phyloP scores from a whole-genome alignment of 2,113 vertebrate species.

The Panurus biarmicus region DNA sequence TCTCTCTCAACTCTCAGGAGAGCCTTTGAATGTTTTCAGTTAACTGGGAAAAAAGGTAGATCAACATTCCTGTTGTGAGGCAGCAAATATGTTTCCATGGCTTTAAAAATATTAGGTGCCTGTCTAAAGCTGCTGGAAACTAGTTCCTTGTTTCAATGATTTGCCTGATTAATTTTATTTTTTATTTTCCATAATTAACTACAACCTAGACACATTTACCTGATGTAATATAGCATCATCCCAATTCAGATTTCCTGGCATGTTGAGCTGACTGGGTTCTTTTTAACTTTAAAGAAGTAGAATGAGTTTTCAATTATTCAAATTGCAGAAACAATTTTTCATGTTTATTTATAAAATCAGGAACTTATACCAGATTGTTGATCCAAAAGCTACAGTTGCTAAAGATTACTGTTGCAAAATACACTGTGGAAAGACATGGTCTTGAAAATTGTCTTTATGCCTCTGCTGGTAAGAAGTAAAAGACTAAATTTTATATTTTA shows the following conservation, averaged over 20 bases:
- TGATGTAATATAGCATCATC: background rate
- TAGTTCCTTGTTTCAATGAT: background rate
- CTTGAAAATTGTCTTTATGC: background rate
- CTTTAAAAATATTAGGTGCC: background rate
- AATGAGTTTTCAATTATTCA: background rate
- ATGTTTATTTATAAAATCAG: background rate
- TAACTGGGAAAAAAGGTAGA: background rate
- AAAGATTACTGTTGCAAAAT: background rate
- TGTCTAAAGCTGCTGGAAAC: background rate
- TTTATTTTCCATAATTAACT: background rate
- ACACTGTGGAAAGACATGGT: background rate
- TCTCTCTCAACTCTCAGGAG: background rate
- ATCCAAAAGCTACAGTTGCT: background rate
- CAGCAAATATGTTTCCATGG: background rate
- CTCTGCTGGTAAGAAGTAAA: background rate
- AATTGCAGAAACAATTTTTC: background rate
- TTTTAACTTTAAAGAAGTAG: background rate
- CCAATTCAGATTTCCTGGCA: background rate
- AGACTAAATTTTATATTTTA: background rate
- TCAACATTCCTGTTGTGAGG: background rate
- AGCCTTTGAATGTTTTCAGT: background rate
- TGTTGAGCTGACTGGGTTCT: background rate
- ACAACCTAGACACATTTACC: background rate
- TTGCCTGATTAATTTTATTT: background rate
- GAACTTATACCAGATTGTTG: background rate